Evolutionary conservation across 2,888 invertebrate genomes (phyloP), one percentile per base, ranked within the genome.

Genomic region (Metalampra italica): DNA sequence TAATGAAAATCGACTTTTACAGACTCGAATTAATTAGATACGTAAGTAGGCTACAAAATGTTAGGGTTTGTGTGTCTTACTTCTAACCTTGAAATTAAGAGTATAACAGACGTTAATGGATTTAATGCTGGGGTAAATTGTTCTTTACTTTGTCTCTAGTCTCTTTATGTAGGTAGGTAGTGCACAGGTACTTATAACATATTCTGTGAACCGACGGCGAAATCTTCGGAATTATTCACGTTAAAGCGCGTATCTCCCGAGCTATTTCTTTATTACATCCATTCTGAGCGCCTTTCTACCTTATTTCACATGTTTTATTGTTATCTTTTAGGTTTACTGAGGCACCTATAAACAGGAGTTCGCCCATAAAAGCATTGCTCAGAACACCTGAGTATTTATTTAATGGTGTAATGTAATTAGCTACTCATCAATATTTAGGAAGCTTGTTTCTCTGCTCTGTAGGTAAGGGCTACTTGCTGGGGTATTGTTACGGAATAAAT

Each of bases 191-290:
- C 11, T n/a, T 36, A n/a, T 47, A 52, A 47, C 59, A 52, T 49
- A 64, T 60, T 60, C 55, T 54, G 50, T 56, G 57, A 60, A 50
- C 61, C 36, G 57, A 62, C 68, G 71, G 70, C 67, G 68, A 68
- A 72, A 64, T 61, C 67, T 66, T 66, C 62, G n/a, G 68, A 74
- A 78, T 77, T 77, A 79, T 79, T 78, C 66, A 74, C 66, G 68
- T 38, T 69, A 62, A 68, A 61, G 69, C 14, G 15, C 15, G 66
- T 68, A 68, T 69, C 67, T 72, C 64, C 60, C 56, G 53, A 75
- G 80, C 70, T 74, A 78, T 81, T 81, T 76, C 76, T 81, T 82
- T 82, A 83, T 82, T 80, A 77, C 75, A 71, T 68, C 68, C 72
- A 75, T 76, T 75, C 68, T 58, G 57, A 62, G 62, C 70, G 68